Conservation (phyloP, 2,888 invertebrate genomes). For the Machimus rusticus region DNA sequence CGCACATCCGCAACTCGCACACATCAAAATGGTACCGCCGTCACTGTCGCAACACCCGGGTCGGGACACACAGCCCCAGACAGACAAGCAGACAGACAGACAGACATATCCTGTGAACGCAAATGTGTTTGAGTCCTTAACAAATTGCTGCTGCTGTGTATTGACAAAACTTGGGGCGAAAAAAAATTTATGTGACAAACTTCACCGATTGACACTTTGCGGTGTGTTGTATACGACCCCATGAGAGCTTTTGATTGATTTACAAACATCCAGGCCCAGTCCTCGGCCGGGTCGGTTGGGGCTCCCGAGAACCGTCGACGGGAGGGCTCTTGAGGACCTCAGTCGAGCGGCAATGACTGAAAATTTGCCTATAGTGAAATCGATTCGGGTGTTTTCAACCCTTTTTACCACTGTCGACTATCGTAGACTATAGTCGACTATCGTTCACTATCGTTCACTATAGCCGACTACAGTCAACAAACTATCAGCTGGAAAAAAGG, state of each 20-base stretch:
- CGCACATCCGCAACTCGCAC: neutral
- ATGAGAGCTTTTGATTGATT: conserved; percentile 37
- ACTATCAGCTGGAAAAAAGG: neutral
- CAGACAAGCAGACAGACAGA: neutral
- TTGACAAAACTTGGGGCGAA: neutral
- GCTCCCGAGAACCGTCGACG: neutral
- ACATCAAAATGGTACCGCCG: neutral
- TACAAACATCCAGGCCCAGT: neutral
- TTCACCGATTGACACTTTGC: conserved; percentile 31
- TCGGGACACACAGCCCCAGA: neutral
- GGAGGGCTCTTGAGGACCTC: neutral
- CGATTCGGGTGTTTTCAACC: neutral
- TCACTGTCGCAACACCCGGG: neutral
- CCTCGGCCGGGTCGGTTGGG: neutral
- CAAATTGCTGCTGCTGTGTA: conserved; percentile 20
- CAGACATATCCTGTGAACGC: neutral
- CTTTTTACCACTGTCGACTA: neutral
- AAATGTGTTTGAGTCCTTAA: neutral
- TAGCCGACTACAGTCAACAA: neutral
- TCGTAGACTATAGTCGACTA: neutral
- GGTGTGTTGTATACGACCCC: conserved; percentile 16
- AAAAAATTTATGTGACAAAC: conserved; percentile 24
- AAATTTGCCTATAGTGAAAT: conserved; percentile 20
- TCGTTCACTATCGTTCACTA: neutral
- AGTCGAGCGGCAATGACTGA: conserved; percentile 5